Conservation (phyloP, 2,113 vertebrate species). For the Sigmodon hispidus region DNA sequence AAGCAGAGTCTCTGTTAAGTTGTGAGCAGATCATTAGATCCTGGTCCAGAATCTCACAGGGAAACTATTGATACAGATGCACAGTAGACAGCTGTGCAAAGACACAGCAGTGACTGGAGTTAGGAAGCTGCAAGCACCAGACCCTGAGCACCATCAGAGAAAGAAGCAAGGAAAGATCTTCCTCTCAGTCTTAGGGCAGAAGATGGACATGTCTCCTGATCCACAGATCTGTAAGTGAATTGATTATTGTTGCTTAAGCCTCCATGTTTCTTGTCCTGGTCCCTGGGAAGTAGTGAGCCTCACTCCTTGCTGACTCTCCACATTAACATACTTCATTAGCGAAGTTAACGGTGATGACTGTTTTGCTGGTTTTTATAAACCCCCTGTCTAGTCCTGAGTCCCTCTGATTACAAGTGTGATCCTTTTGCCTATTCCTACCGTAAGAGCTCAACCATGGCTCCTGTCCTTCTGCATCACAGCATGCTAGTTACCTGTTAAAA, state of each 20-base stretch:
- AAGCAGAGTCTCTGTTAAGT: not conserved
- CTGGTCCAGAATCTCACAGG: not conserved
- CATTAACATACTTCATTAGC: not conserved
- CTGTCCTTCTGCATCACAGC: not conserved
- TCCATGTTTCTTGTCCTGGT: not conserved
- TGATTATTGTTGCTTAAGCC: not conserved
- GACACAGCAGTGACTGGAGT: not conserved
- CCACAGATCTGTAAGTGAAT: not conserved
- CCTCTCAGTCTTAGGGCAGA: too few relatives aligned
- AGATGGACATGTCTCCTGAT: not conserved
- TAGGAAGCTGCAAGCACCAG: not conserved
- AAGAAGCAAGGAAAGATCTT: not conserved
- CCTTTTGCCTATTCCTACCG: not conserved
- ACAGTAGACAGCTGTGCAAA: not conserved
- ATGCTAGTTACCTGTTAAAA: not conserved
- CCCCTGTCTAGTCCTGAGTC: not conserved
- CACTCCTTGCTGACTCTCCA: not conserved
- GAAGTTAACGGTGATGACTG: not conserved
- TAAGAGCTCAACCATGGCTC: not conserved
- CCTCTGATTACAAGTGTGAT: not conserved
- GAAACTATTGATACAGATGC: not conserved
- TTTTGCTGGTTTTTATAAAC: not conserved
- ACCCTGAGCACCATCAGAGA: not conserved
- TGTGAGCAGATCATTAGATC: not conserved
- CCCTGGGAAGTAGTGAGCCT: not conserved